These are phyloP conservation scores for Calliopsis andreniformis DNA, from an alignment of 1,140 invertebrate genomes.

Conservation along the genomic window DNA sequence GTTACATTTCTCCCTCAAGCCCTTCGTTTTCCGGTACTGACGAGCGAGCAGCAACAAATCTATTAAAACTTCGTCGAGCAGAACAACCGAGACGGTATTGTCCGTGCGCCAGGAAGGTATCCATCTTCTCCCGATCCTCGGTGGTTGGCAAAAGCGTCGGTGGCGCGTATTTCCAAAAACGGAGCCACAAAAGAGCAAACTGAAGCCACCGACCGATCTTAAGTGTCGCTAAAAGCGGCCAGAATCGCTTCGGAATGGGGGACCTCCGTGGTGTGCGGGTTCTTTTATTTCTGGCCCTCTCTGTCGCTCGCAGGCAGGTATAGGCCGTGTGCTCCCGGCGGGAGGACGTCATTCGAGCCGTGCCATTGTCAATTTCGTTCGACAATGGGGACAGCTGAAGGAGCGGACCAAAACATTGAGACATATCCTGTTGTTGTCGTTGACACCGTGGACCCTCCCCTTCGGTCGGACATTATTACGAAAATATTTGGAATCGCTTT, in stretches of 20 bases:
- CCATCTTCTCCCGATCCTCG: constrained; percentile 27
- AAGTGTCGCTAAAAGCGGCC: constrained; percentile 66
- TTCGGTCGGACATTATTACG: constrained; percentile 71
- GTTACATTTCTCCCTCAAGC: not conserved
- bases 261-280: constrained; percentile 59
- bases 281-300: constrained; percentile 8
- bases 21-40: constrained; percentile 18
- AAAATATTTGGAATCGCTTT: constrained; percentile 77
- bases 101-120: constrained; percentile 48
- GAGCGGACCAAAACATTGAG: constrained; percentile 80
- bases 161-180: constrained; percentile 37
- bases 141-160: not conserved
- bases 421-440: constrained; percentile 76
- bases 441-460: constrained; percentile 73
- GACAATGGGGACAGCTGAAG: constrained; percentile 80
- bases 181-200: constrained; percentile 73
- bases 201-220: constrained; percentile 55
- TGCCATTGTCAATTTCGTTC: constrained; percentile 70
- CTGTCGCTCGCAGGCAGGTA: constrained; percentile 55
- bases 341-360: constrained; percentile 75
- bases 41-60: constrained; percentile 42
- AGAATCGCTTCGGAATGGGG: constrained; percentile 64
- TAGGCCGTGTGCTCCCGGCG: constrained; percentile 28
- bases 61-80: constrained; percentile 45
- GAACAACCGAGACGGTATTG: constrained; percentile 45